A percentile compares a stretch with the other conserved stretches of the same genome.
These are phyloP conservation scores for Drosophila burlai DNA, from an alignment of 1,140 invertebrate genomes.

Conservation along the genomic window DNA sequence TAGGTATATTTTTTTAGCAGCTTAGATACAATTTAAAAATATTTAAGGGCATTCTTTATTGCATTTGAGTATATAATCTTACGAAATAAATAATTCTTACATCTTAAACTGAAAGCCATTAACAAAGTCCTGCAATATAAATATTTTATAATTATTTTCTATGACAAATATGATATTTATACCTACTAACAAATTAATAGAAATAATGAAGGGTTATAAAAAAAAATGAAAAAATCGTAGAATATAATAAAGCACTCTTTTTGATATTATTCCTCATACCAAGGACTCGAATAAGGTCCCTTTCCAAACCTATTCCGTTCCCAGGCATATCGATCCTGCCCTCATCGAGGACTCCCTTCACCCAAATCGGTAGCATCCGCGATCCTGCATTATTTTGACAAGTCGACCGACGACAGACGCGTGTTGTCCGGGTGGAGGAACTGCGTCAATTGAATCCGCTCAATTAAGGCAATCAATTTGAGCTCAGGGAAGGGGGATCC, in stretches of 20 bases:
- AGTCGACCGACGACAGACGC: constrained; percentile 42
- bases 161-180: no score
- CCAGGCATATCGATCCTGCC: constrained; percentile 63
- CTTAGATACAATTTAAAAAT: no score
- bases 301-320: neutral
- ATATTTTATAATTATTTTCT: no score
- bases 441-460: constrained; percentile 45
- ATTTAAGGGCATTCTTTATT: no score
- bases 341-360: constrained; percentile 46
- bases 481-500: constrained; percentile 40
- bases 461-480: constrained; percentile 69
- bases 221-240: neutral
- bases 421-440: constrained; percentile 46
- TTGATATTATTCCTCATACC: neutral
- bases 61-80: neutral
- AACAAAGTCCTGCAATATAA: no score
- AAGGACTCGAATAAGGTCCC: neutral
- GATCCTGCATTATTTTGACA: constrained; percentile 69
- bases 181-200: no score
- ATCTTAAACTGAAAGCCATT: no score
- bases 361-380: constrained; percentile 22
- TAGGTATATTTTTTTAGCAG: no score
- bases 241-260: neutral
- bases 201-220: neutral
- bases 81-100: no score